Base-by-base conservation (phyloP, 2,113 vertebrate species). In the Balaeniceps rex region DNA sequence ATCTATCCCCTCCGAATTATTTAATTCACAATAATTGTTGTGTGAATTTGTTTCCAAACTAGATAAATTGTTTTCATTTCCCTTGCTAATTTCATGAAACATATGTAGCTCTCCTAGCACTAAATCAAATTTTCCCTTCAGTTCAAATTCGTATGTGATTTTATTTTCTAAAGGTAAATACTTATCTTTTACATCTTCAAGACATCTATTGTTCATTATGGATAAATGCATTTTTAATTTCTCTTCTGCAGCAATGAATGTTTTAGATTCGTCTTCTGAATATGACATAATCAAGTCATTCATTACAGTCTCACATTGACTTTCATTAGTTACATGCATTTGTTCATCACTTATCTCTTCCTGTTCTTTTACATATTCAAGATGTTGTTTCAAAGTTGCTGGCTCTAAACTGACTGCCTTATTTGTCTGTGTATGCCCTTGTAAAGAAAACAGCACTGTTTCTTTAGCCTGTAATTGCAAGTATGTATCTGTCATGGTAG, bases 41-140 rank as follows among this genome's bases (percentile, higher is more conserved):
- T 86, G 57, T 24, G 29, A 95, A 38, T 91, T 88, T 96, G 83
- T 97, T 98, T 97, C 93, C 84, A 87, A 78, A 60, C 79, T 74
- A 66, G 69, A 91, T 52, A 94, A 81, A 89, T 44, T 90, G 63
- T 88, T 96, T 96, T 98, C 95, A 88, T 97, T 88, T 97, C 97
- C 96, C 54, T 72, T 97, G 95, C 98, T 98, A 96, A 99, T 98
- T 84, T 98, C 97, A 91, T 99, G 98, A 97, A 98, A 99, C 93
- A 98, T 94, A 40, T 5, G 92, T 91, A 99, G 97, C 94, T 99
- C 99, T 96, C 98, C 97, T 78, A 99, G 82, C 42, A 99, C 99
- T 88, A 97, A 93, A 98, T 99, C 97, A 78, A 99, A 99, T 87
- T 98, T 94, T 63, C 96, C 97, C 88, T 98, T 99, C 98, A 98